Evolutionary conservation across 2,888 invertebrate genomes (phyloP).

Genomic region (Pollenia griseotomentosa): DNA sequence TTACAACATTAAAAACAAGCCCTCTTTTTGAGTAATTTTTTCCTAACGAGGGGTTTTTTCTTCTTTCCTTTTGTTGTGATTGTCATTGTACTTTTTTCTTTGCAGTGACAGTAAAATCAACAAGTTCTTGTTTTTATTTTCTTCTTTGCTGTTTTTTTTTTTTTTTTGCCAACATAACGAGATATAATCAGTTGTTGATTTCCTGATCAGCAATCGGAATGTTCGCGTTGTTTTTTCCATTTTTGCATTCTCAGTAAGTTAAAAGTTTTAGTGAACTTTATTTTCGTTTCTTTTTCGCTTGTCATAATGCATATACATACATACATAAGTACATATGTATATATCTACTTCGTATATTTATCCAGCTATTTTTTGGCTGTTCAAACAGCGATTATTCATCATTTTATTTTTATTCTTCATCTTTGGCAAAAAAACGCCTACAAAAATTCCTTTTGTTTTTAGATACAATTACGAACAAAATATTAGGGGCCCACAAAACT

Average conservation of each 20-base stretch:
- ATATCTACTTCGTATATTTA: neutral
- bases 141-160: neutral
- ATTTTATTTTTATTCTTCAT: conserved; percentile 18
- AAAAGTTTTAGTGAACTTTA: neutral
- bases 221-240: neutral
- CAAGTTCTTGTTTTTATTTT: conserved; percentile 2
- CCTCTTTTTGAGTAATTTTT: neutral
- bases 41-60: neutral
- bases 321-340: too few species aligned
- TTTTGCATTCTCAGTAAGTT: neutral
- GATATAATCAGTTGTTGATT: conserved; percentile 15
- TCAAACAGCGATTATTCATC: conserved; percentile 19
- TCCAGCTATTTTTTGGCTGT: neutral
- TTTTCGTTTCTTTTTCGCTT: neutral
- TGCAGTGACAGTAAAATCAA: neutral
- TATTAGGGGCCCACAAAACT: too few species aligned
- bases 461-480: neutral
- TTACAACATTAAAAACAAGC: conserved; percentile 8
- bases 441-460: conserved; percentile 29
- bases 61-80: neutral
- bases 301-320: neutral
- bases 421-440: conserved; percentile 34
- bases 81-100: neutral
- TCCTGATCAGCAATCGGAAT: conserved; percentile 4
- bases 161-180: neutral